Evolutionary conservation across 2,888 invertebrate genomes (phyloP).

Genomic region (Marasmarcha lunaedactyla): DNA sequence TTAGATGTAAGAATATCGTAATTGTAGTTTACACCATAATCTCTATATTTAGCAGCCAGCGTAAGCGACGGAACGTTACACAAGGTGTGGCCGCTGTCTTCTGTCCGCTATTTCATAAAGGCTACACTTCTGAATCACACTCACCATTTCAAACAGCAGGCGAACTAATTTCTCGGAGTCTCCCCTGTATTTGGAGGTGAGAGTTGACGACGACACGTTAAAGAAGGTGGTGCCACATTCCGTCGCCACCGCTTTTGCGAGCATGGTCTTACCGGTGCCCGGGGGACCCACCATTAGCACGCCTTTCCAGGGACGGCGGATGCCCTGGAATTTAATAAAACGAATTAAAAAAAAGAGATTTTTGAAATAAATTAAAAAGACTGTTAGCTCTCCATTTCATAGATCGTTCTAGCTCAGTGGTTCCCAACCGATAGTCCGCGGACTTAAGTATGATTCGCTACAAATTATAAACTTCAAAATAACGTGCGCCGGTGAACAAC

Average conservation of each 20-base stretch:
- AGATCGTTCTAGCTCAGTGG: no score
- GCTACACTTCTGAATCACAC: no score
- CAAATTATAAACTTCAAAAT: no score
- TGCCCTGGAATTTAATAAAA: slow-evolving; percentile 74
- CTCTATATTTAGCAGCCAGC: slow-evolving; percentile 91
- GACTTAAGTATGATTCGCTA: no score
- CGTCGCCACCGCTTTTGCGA: slow-evolving; percentile 98
- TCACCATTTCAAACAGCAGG: slow-evolving; percentile 95
- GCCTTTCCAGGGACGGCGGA: slow-evolving; percentile 96
- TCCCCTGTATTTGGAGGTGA: slow-evolving; percentile 99
- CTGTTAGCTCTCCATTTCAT: no score
- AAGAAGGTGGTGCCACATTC: slow-evolving; percentile 98
- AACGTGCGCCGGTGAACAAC: no score
- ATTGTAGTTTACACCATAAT: no score
- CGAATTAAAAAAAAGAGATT: background rate
- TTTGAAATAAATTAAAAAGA: no score
- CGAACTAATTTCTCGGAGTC: slow-evolving; percentile 98
- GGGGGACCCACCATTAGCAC: slow-evolving; percentile 95
- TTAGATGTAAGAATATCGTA: no score
- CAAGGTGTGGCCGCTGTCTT: slow-evolving; percentile 97
- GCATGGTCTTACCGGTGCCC: slow-evolving; percentile 95
- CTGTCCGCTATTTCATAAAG: no score
- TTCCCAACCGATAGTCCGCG: no score
- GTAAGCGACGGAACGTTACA: slow-evolving; percentile 98
- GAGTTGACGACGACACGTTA: slow-evolving; percentile 95